Base-by-base conservation (phyloP, 2,888 invertebrate genomes). In the Eretmocerus hayati region DNA sequence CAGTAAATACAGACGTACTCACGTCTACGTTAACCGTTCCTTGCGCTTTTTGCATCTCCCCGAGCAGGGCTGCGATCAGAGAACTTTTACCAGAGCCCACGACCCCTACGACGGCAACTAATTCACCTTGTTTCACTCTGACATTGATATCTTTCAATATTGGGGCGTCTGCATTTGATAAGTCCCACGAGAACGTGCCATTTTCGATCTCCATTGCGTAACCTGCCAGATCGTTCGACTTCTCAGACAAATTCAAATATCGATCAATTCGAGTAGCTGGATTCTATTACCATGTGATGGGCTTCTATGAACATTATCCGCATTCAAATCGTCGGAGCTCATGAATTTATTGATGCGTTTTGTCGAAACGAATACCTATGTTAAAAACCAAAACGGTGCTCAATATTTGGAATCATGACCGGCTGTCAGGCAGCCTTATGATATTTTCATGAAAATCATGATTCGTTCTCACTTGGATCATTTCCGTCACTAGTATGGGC, bases 401-500 rank as follows among this genome's bases (percentile, higher is more conserved):
- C 8, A 9, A 9, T 6, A 26, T 9, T 6, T 26, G 26, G 26
- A 26, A 26, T 9, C 26, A 26, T n/a, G n/a, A n/a, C n/a, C n/a
- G 26, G 26, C 8, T 26, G 76, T 40, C 42, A 23, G 47, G 15
- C 42, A 51, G 18, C 46, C 13, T 19, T 4, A 6, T 9, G 6
- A 26, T 9, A 26, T 26, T 26, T 11, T 26, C 26, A 32, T 11
- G 36, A 6, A n/a, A 30, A 15, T 9, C 35, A 42, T 23, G 31
- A 44, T 40, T 35, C 1, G 15, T n/a, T 79, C 85, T 83, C 84
- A 89, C 90, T 85, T 90, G 89, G 67, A 91, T 87, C 73, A 89
- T 78, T 76, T 87, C 89, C 68, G 87, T 84, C 72, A 95, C 88
- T 81, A 94, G 85, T 85, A 92, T 92, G 69, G 95, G 94, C 75